A percentile compares a stretch with the other conserved stretches of the same genome.
Conservation (phyloP, 2,888 invertebrate species). For the Ormyrus pomaceus region DNA sequence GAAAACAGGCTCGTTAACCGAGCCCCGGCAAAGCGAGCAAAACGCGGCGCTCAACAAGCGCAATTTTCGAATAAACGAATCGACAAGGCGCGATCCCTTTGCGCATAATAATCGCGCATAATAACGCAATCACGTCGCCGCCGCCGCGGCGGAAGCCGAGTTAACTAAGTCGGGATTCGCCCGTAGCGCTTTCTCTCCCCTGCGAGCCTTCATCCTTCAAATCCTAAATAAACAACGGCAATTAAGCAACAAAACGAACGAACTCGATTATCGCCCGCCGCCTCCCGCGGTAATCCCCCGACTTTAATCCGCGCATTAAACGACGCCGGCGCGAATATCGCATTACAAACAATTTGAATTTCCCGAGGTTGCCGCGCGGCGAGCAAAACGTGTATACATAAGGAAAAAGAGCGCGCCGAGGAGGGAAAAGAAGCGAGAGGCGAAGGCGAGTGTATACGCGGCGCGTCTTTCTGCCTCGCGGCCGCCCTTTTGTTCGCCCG, state of each 20-base stretch:
- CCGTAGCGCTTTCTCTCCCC: not conserved
- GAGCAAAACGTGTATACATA: not conserved
- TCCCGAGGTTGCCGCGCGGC: constrained; percentile 11
- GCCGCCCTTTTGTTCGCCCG: constrained; percentile 37
- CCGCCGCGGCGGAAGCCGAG: constrained; percentile 28
- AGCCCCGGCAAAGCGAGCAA: no score
- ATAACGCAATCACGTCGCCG: constrained; percentile 44
- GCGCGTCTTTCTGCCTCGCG: not conserved
- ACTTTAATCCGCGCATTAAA: constrained; percentile 47
- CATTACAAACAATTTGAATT: constrained; percentile 55
- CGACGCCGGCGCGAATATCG: constrained; percentile 31
- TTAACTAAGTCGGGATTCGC: constrained; percentile 38
- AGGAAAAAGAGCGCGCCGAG: not conserved
- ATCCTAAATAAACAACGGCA: constrained; percentile 54
- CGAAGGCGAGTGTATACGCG: not conserved
- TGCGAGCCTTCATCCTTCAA: constrained; percentile 38
- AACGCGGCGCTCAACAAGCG: not conserved
- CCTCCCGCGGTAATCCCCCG: not conserved
- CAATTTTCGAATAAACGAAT: constrained; percentile 33
- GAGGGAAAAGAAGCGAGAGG: not conserved
- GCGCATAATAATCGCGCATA: constrained; percentile 44
- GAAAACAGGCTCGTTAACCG: no score
- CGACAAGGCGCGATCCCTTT: not conserved
- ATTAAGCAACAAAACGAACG: constrained; percentile 51
- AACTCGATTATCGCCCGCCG: constrained; percentile 48